A percentile compares a stretch with the other conserved stretches of the same genome.
These are phyloP conservation scores for Toxotes jaculatrix DNA, from an alignment of 2,113 vertebrate genomes.

Conservation along the genomic window DNA sequence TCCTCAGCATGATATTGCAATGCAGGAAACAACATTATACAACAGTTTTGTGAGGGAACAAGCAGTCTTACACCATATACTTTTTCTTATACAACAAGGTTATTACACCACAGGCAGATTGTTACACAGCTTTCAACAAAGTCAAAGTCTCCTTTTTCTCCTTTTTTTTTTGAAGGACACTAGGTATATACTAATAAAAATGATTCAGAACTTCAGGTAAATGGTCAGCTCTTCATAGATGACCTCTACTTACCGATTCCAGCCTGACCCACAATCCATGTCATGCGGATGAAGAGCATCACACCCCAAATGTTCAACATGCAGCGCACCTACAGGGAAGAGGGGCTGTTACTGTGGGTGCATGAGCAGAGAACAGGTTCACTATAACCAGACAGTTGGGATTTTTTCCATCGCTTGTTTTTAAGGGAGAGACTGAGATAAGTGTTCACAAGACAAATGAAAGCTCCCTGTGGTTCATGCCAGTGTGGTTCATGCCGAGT, in stretches of 20 bases:
- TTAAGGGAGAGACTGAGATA: not conserved
- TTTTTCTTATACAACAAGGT: not conserved
- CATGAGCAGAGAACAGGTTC: not conserved
- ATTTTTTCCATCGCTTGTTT: not conserved
- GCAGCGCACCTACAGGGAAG: constrained; percentile 91
- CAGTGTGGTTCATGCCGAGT: too few species aligned
- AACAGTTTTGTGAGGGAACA: not conserved
- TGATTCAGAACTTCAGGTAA: not conserved
- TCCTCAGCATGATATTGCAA: not conserved
- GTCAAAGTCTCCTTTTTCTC: too few species aligned
- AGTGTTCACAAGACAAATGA: not conserved
- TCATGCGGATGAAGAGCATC: constrained; percentile 98
- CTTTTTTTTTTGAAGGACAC: too few species aligned
- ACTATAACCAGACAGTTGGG: not conserved
- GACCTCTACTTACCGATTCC: constrained; percentile 90
- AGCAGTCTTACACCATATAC: not conserved
- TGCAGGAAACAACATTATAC: not conserved
- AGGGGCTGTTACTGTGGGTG: constrained; percentile 41
- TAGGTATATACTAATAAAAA: too few species aligned
- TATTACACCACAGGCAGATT: not conserved
- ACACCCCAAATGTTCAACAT: constrained; percentile 99
- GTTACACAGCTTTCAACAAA: too few species aligned
- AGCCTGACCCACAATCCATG: constrained; percentile 98
- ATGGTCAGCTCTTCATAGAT: not conserved
- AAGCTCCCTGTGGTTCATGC: not conserved